These are phyloP conservation scores for Ictidomys tridecemlineatus DNA, from an alignment of 2,113 vertebrate species.

Conservation along the genomic window DNA sequence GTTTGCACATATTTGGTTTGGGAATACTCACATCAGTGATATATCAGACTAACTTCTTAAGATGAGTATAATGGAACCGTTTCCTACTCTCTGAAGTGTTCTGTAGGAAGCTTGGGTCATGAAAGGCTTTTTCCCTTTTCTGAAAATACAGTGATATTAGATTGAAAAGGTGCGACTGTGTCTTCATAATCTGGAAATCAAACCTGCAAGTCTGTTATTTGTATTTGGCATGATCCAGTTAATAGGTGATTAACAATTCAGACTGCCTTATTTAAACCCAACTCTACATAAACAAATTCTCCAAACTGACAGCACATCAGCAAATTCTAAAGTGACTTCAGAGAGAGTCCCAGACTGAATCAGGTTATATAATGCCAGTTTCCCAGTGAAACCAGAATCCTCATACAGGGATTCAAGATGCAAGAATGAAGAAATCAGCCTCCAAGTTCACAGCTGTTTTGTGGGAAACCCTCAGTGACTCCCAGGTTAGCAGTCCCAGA, in stretches of 20 bases:
- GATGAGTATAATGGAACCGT: not conserved
- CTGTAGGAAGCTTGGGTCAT: not conserved
- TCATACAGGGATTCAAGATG: not conserved
- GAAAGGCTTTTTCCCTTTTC: not conserved
- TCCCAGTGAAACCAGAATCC: not conserved
- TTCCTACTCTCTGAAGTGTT: not conserved
- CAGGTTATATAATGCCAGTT: not conserved
- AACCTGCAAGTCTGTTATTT: not conserved
- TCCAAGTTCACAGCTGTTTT: not conserved
- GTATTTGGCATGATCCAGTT: not conserved
- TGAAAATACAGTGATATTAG: not conserved
- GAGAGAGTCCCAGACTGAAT: not conserved
- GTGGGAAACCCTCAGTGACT: not conserved
- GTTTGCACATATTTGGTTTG: not conserved
- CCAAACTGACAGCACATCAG: not conserved
- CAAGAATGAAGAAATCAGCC: not conserved
- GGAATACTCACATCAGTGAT: not conserved
- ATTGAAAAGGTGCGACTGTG: not conserved
- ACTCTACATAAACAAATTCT: conserved; percentile 28
- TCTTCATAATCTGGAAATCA: conserved; percentile 2
- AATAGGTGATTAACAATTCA: not conserved
- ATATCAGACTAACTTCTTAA: conserved; percentile 18
- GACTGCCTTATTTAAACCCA: conserved; percentile 16
- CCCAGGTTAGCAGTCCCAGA: not conserved
- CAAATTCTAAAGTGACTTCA: not conserved